A percentile compares a stretch with the other conserved stretches of the same genome.
phyloP scores from a whole-genome alignment of 2,888 invertebrate genomes.

The Lampropteryx suffumata region DNA sequence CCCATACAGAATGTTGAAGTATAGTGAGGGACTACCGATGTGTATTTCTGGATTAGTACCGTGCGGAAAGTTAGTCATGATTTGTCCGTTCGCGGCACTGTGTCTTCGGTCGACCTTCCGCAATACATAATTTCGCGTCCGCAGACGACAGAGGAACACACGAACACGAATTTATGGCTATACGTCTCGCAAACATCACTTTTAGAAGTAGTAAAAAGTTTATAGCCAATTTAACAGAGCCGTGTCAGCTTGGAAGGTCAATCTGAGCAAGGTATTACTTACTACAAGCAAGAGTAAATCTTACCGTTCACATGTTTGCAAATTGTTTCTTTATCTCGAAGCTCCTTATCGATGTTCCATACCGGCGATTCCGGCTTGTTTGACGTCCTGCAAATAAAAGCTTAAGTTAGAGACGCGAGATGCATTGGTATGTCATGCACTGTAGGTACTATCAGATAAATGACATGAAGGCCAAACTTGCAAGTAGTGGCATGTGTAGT shows the following conservation, averaged over 20 bases:
- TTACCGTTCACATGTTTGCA: slow-evolving; percentile 76
- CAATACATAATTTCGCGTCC: slow-evolving; percentile 50
- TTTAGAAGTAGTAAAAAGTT: slow-evolving; percentile 42
- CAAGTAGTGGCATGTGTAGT: slow-evolving; percentile 35
- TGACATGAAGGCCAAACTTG: slow-evolving; percentile 35
- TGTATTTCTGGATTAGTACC: slow-evolving; percentile 81
- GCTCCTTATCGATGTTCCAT: slow-evolving; percentile 70
- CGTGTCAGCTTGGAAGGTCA: slow-evolving; percentile 34
- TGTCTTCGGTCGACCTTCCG: slow-evolving; percentile 65
- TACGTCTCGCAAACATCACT: slow-evolving; percentile 30
- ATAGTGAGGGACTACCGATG: slow-evolving; percentile 57
- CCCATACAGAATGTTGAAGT: slow-evolving; percentile 30
- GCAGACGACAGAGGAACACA: slow-evolving; percentile 36
- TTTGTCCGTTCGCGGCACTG: slow-evolving; percentile 57
- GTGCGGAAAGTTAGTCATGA: slow-evolving; percentile 79
- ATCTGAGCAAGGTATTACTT: slow-evolving; percentile 6
- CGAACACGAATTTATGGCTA: slow-evolving; percentile 34
- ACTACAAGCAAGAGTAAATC: slow-evolving; percentile 36
- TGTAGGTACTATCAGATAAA: slow-evolving; percentile 4
- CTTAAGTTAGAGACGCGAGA: slow-evolving; percentile 17
- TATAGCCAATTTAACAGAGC: slow-evolving; percentile 35
- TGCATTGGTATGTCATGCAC: not conserved
- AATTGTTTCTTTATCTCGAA: slow-evolving; percentile 63
- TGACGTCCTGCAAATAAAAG: slow-evolving; percentile 61
- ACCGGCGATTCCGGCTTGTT: slow-evolving; percentile 74